Conservation (phyloP, 2,888 invertebrate species). For the Orthosia gracilis region DNA sequence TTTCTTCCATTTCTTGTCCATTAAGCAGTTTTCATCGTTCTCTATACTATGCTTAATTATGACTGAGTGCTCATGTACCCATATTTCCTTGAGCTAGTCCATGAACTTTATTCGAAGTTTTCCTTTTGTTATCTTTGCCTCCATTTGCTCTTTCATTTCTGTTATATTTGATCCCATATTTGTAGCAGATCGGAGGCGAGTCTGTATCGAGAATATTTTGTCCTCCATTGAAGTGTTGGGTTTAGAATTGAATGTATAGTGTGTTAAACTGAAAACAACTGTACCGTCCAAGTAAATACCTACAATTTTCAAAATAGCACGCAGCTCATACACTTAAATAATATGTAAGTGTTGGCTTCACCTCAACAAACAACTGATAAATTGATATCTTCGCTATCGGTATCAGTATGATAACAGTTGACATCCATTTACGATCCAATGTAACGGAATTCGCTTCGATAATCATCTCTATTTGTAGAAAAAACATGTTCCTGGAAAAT, state of each 20-base stretch:
- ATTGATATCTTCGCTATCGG: slow-evolving; percentile 68
- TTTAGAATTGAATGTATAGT: background rate
- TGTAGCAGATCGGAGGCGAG: background rate
- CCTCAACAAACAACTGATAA: slow-evolving; percentile 76
- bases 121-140: background rate
- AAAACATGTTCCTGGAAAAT: slow-evolving; percentile 50
- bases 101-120: background rate
- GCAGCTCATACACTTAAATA: slow-evolving; percentile 49
- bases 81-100: background rate
- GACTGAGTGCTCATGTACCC: background rate
- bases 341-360: slow-evolving; percentile 61
- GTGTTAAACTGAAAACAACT: background rate
- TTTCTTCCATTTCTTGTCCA: background rate
- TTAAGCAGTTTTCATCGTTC: slow-evolving; percentile 2
- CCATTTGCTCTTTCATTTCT: background rate
- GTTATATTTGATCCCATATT: background rate
- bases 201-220: background rate
- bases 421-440: slow-evolving; percentile 68
- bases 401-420: slow-evolving; percentile 68
- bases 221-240: background rate
- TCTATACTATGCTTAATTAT: background rate
- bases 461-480: slow-evolving; percentile 61
- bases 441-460: slow-evolving; percentile 62
- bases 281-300: slow-evolving; percentile 10
- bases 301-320: slow-evolving; percentile 42